Evolutionary conservation across 2,797 vertebrate genomes (phyloP), one percentile per base, ranked within the genome.

Genomic region (Crenuchus spilurus): DNA sequence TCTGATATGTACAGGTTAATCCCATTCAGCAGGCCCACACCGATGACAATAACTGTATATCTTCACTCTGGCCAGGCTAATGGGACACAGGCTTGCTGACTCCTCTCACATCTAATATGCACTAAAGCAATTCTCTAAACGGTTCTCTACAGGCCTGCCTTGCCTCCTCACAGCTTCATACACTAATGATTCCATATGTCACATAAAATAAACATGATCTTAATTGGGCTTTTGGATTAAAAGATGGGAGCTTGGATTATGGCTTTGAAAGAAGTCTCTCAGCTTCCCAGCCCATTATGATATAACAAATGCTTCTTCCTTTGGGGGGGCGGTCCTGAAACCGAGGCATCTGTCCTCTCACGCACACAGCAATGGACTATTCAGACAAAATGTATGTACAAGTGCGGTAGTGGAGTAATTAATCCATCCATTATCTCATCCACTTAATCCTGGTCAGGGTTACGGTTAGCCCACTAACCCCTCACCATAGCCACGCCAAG

Each of bases 1-100:
- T 77, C 82, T 90, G 72, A 91, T 86, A 80, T 86, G 80, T 72
- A 77, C 61, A 84, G 52, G 73, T 85, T 88, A 89, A 88, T 84
- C 86, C 75, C 83, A 87, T 79, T 68, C 87, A 91, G 82, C 84
- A 87, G 86, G 60, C 79, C 84, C 78, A 71, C 83, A 85, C 79
- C 72, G 42, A 70, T 81, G 87, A 87, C 80, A 86, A 85, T 49
- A 85, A 86, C 82, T 82, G 84, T 68, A 74, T 67, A 87, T 76
- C 66, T 48, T 87, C 86, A 86, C 92, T 84, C 69, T 69, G 83
- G 87, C 65, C 85, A 70, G 73, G 81, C 80, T 84, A 84, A 81
- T 39, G 62, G 85, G 83, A 83, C 78, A 52, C 87, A 79, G 80
- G 65, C 5, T 71, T 68, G 46, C 58, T 76, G 37, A 77, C 68